Conservation (phyloP, 2,113 vertebrate genomes). For the Oreochromis aureus region DNA sequence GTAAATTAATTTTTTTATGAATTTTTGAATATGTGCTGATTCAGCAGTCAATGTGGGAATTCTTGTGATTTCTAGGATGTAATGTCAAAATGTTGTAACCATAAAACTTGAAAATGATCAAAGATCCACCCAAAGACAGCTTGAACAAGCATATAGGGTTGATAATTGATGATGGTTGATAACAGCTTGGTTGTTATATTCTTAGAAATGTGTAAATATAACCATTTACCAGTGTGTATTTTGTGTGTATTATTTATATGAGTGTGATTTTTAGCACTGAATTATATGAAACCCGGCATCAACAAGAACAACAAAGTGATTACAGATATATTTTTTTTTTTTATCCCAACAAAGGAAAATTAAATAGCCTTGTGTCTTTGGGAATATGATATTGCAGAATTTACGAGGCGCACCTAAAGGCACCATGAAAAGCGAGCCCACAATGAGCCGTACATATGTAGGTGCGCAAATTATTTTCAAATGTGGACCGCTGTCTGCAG, state of each 20-base stretch:
- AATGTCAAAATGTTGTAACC: neutral
- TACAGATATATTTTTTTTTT: neutral
- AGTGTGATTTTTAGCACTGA: neutral
- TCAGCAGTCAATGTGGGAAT: neutral
- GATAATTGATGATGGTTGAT: neutral
- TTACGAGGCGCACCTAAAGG: neutral
- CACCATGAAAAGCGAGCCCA: neutral
- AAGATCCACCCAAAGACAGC: neutral
- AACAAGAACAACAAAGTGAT: neutral
- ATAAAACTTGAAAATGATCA: neutral
- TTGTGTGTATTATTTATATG: neutral
- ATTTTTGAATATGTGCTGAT: neutral
- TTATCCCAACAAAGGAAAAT: neutral
- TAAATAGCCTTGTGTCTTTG: neutral
- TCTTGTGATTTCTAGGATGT: neutral
- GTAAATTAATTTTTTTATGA: accelerated
- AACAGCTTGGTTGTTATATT: neutral
- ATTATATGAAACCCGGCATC: neutral
- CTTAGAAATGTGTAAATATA: neutral
- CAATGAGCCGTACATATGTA: neutral
- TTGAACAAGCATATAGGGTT: neutral
- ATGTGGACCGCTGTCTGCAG: neutral
- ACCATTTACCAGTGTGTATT: neutral
- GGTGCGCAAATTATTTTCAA: neutral
- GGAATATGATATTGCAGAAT: neutral